These are phyloP conservation scores for Pyxicephalus adspersus DNA, from an alignment of 2,113 vertebrate genomes.

Conservation along the genomic window DNA sequence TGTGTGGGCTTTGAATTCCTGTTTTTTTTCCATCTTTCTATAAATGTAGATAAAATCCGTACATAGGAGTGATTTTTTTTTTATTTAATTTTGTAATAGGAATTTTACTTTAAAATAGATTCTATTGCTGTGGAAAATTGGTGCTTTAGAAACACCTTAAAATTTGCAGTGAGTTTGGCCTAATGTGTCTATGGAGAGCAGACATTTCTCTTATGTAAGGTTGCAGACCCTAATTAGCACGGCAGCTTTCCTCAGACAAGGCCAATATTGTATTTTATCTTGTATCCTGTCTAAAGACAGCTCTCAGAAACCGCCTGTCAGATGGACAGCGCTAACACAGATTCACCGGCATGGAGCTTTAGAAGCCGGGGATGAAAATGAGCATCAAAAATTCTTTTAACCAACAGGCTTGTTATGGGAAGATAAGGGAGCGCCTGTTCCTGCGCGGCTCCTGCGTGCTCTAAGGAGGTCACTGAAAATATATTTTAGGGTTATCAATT, in stretches of 20 bases:
- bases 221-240: conserved; percentile 32
- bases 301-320: conserved; percentile 4
- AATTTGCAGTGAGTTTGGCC: background rate
- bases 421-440: no score
- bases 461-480: no score
- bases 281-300: conserved; percentile 5
- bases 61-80: no score
- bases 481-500: no score
- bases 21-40: no score
- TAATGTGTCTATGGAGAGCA: conserved; percentile 9
- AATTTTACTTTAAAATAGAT: no score
- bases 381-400: background rate
- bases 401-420: background rate
- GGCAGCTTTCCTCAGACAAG: conserved; percentile 21
- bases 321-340: background rate
- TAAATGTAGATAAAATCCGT: no score
- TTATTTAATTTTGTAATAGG: no score
- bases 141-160: background rate
- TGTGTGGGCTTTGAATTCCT: no score
- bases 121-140: no score
- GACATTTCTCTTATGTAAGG: conserved; percentile 23
- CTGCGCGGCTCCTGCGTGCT: background rate
- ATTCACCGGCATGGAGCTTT: background rate
- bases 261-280: conserved; percentile 43
- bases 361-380: background rate